Evolutionary conservation across 1,140 invertebrate genomes (phyloP).

Genomic region (Tetramorium simillimum): DNA sequence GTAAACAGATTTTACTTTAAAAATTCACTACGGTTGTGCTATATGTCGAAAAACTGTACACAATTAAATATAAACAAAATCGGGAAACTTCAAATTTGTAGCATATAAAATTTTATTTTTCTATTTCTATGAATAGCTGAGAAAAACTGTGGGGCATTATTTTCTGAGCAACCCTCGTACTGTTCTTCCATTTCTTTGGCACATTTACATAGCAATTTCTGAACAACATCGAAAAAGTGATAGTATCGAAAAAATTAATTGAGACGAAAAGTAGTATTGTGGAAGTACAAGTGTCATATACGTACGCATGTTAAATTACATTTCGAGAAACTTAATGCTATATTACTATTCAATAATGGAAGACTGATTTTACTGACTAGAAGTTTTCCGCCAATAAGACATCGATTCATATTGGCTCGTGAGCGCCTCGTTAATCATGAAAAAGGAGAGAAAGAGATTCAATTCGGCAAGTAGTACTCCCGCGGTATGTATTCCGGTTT

Average conservation of each 20-base stretch:
- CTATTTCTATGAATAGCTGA: no score
- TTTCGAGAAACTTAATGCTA: slow-evolving; percentile 27
- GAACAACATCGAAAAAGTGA: background rate
- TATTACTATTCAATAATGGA: slow-evolving; percentile 46
- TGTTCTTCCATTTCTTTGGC: background rate
- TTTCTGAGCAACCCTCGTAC: no score
- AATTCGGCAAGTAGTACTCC: slow-evolving; percentile 84
- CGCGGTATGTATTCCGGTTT: slow-evolving; percentile 84
- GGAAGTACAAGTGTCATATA: background rate
- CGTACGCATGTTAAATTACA: slow-evolving; percentile 7
- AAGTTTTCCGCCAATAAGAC: background rate
- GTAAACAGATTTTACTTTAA: no score
- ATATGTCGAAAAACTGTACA: no score
- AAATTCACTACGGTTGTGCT: no score
- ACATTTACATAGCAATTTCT: background rate
- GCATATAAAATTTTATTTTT: no score
- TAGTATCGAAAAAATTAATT: slow-evolving; percentile 31
- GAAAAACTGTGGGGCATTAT: no score
- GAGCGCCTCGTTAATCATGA: background rate
- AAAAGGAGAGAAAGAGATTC: slow-evolving; percentile 43
- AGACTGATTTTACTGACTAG: slow-evolving; percentile 30
- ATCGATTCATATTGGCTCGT: background rate
- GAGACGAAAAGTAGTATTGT: background rate
- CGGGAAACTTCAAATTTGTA: no score
- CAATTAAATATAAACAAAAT: no score